phyloP scores from a whole-genome alignment of 2,888 invertebrate species.

The Trileptium ribeirensis region DNA sequence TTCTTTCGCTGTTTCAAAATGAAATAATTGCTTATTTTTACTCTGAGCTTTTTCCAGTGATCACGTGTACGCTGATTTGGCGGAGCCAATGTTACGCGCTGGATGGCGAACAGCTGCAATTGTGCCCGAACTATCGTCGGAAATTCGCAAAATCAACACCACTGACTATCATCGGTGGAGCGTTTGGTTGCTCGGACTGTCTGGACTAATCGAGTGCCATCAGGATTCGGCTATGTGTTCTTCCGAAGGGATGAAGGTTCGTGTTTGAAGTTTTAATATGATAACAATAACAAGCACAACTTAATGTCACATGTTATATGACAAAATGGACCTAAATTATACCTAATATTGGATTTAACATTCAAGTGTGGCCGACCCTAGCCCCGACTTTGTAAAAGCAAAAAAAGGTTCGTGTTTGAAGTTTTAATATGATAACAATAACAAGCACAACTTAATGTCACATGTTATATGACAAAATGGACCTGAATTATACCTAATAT shows the following conservation, averaged over 20 bases:
- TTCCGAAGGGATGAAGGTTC: conserved; percentile 45
- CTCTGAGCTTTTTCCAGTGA: conserved; percentile 99
- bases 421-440: too few species aligned
- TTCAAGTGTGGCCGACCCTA: too few species aligned
- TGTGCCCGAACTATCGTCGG: conserved; percentile 88
- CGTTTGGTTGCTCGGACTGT: conserved; percentile 77
- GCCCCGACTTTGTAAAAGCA: too few species aligned
- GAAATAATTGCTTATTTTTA: too few species aligned
- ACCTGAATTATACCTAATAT: too few species aligned
- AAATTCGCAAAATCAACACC: conserved; percentile 78
- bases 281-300: not conserved
- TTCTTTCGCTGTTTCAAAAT: too few species aligned
- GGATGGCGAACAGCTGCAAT: conserved; percentile 97
- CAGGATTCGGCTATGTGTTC: conserved; percentile 70
- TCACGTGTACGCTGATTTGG: conserved; percentile 92
- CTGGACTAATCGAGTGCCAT: conserved; percentile 77
- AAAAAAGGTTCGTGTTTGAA: too few species aligned
- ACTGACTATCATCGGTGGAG: conserved; percentile 66
- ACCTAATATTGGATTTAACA: too few species aligned
- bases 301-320: too few species aligned
- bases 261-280: not conserved
- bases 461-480: too few species aligned
- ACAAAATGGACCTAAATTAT: too few species aligned
- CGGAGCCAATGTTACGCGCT: conserved; percentile 87
- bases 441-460: too few species aligned